Evolutionary conservation across 2,113 vertebrate species (phyloP).

Genomic region (Hemibagrus wyckioides): DNA sequence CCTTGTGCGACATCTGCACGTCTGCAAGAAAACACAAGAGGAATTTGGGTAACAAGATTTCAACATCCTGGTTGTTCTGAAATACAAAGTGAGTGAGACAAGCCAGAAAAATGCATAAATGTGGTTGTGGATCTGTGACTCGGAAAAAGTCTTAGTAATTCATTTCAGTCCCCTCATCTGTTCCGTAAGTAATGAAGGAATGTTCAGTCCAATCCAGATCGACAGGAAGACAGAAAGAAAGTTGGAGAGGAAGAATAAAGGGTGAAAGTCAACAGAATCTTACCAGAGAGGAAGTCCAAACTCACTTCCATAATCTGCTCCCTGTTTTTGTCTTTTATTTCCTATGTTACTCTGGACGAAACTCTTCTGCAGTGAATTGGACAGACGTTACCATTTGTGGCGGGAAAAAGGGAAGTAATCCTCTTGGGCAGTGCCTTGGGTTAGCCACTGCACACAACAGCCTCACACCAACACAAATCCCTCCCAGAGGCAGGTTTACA

Average conservation of each 20-base stretch:
- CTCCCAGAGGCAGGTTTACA: background rate
- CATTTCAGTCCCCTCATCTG: no score
- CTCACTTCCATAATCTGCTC: background rate
- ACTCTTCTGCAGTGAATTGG: background rate
- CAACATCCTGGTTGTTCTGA: background rate
- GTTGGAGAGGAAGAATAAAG: background rate
- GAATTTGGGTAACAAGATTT: background rate
- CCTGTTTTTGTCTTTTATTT: background rate
- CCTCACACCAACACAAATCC: background rate
- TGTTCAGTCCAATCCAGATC: no score
- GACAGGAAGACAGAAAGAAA: background rate
- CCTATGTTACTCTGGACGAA: background rate
- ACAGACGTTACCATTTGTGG: background rate
- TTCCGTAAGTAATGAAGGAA: background rate
- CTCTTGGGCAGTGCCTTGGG: background rate
- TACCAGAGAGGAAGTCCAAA: slow-evolving; percentile 13
- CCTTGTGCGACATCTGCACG: slow-evolving; percentile 60
- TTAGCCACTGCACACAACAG: no score
- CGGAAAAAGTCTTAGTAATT: background rate
- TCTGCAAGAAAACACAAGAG: slow-evolving; percentile 45
- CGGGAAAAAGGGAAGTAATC: background rate
- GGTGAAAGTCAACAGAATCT: background rate
- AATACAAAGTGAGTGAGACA: background rate
- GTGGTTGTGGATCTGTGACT: background rate
- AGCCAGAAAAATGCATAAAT: background rate